phyloP scores from a whole-genome alignment of 2,113 vertebrate species.

The Turdus rufiventris region DNA sequence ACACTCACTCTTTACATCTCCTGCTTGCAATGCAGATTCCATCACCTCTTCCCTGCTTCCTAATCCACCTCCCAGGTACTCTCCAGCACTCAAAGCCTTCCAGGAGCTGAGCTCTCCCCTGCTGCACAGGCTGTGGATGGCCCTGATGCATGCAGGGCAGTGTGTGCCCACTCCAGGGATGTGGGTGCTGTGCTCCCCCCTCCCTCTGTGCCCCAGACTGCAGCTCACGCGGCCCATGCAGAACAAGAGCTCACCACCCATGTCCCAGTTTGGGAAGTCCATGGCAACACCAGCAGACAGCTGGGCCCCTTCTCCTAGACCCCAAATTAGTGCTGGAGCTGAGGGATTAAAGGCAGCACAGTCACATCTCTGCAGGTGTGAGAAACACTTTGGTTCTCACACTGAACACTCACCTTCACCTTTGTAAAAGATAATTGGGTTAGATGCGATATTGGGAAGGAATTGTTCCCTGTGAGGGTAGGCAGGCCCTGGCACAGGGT shows the following conservation, averaged over 20 bases:
- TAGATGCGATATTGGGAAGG: accelerated
- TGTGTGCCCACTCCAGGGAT: not conserved
- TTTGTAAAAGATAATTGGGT: not conserved
- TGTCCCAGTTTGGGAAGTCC: accelerated
- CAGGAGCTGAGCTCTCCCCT: not conserved
- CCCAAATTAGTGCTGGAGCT: accelerated
- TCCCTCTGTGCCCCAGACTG: not conserved
- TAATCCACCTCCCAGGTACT: not conserved
- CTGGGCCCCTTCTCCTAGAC: not conserved
- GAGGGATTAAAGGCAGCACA: not conserved
- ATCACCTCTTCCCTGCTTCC: not conserved
- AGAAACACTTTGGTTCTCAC: not conserved
- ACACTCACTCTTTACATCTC: accelerated
- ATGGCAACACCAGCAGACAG: not conserved
- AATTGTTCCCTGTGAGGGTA: accelerated
- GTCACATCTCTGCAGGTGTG: not conserved
- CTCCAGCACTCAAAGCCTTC: not conserved
- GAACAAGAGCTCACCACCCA: not conserved
- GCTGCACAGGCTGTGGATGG: not conserved
- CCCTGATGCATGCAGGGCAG: not conserved
- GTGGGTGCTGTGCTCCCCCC: not conserved
- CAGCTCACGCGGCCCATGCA: not conserved
- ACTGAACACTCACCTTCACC: not conserved
- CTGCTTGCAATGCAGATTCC: not conserved
- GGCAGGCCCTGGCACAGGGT: not conserved